Evolutionary conservation across 2,888 invertebrate species (phyloP), one percentile per base, ranked within the genome.

Genomic region (Loripinus fragilis): DNA sequence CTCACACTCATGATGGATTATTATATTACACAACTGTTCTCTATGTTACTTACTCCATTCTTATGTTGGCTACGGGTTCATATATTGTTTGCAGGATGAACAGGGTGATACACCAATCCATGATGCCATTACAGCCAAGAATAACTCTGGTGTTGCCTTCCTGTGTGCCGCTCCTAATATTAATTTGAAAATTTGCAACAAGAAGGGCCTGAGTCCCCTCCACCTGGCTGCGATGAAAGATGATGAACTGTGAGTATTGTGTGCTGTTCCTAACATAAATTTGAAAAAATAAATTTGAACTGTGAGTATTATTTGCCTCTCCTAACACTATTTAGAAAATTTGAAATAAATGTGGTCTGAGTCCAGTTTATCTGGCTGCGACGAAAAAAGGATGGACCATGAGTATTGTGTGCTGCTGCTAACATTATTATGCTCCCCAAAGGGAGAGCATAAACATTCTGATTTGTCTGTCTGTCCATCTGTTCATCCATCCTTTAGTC

Each of bases 201-300:
- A 96, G 92, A 95, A 97, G 50, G 97, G 97, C 12, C 97, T 97
- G 91, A 97, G 97, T 92, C 96, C 96, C 0, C 94, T 97, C 10
- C 97, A 97, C 91, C 96, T 97, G 91, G 97, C 97, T 0, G 96
- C 97, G 0, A 94, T 97, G n/a, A 97, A 97, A 93, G 97, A 97
- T 48, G 97, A 97, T 89, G 95, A 95, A 71, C 95, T 95, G 95
- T 95, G 91, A 93, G 95, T 93, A 20, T 20, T 38, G 12, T 38
- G 7, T 38, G n/a, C n/a, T n/a, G n/a, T n/a, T n/a, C n/a, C n/a
- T n/a, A n/a, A n/a, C n/a, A n/a, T n/a, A n/a, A n/a, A n/a, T n/a
- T n/a, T n/a, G n/a, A n/a, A n/a, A 35, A 23, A 30, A 38, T 28
- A 35, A n/a, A 0, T 20, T 30, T n/a, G n/a, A 25, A 3, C 38